Evolutionary conservation across 2,113 vertebrate genomes (phyloP).

Genomic region (Lampris incognitus): DNA sequence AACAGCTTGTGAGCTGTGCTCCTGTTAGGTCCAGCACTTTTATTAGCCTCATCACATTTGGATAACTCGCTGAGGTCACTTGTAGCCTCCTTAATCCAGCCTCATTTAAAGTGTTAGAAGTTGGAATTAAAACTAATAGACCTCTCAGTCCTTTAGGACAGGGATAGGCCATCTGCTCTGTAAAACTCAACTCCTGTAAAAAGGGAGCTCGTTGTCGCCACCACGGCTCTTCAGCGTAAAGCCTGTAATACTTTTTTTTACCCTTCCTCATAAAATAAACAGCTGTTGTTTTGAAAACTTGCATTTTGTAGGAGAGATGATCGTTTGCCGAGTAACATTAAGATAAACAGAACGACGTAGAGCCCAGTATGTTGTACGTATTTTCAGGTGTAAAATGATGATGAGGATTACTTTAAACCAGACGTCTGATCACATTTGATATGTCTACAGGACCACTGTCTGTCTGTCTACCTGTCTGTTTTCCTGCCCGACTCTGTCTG

Average conservation of each 20-base stretch:
- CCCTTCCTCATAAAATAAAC: conserved; percentile 38
- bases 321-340: conserved; percentile 42
- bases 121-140: conserved; percentile 64
- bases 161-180: conserved; percentile 63
- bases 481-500: not conserved
- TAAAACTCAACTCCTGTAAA: conserved; percentile 59
- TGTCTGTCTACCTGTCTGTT: no score
- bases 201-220: conserved; percentile 18
- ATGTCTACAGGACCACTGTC: not conserved
- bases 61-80: conserved; percentile 61
- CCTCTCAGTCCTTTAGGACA: conserved; percentile 56
- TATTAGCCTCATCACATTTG: conserved; percentile 50
- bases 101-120: conserved; percentile 61
- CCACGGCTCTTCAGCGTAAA: conserved; percentile 20
- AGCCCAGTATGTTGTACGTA: not conserved
- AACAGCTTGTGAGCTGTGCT: conserved; percentile 10
- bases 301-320: conserved; percentile 6
- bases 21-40: conserved; percentile 9
- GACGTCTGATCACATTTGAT: not conserved
- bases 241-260: conserved; percentile 44
- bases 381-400: conserved; percentile 32
- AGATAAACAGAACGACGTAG: not conserved
- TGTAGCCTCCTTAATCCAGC: conserved; percentile 54
- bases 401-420: not conserved
- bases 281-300: conserved; percentile 58